These are phyloP conservation scores for Amphibalanus amphitrite DNA, from an alignment of 1,140 invertebrate genomes.

Conservation along the genomic window DNA sequence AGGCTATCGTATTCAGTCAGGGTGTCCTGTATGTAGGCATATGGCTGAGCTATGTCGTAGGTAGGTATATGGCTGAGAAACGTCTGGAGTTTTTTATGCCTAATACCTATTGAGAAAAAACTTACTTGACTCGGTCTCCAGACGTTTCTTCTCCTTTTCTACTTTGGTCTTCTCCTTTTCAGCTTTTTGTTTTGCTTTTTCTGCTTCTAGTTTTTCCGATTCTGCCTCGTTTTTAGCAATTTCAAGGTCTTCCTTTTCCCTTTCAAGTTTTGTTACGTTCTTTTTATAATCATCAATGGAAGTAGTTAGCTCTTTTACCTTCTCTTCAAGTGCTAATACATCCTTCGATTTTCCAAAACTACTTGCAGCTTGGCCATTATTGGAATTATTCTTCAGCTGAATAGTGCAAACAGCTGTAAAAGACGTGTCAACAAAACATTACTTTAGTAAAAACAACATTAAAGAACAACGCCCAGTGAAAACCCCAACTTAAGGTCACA, in stretches of 20 bases:
- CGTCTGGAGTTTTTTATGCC: too few species aligned
- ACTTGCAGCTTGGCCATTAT: neutral
- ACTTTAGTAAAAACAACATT: too few species aligned
- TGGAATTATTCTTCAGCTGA: neutral
- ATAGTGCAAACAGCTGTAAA: neutral
- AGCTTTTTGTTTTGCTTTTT: conserved; percentile 26
- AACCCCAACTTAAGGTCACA: too few species aligned
- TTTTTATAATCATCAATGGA: conserved; percentile 20
- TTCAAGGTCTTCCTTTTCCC: conserved; percentile 29
- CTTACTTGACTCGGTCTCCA: conserved; percentile 13
- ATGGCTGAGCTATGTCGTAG: too few species aligned
- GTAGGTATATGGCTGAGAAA: too few species aligned
- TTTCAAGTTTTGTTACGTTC: conserved; percentile 28
- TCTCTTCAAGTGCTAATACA: conserved; percentile 13
- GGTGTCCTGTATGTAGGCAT: too few species aligned
- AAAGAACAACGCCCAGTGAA: too few species aligned
- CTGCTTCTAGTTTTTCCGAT: conserved; percentile 8
- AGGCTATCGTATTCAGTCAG: too few species aligned
- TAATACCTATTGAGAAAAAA: too few species aligned
- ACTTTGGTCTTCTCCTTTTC: conserved; percentile 10
- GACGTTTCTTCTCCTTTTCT: conserved; percentile 3
- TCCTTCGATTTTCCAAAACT: neutral
- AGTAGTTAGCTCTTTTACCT: conserved; percentile 24
- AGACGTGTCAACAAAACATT: too few species aligned
- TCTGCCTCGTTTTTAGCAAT: conserved; percentile 32